Evolutionary conservation across 2,113 vertebrate species (phyloP).

Genomic region (Crotalus tigris): DNA sequence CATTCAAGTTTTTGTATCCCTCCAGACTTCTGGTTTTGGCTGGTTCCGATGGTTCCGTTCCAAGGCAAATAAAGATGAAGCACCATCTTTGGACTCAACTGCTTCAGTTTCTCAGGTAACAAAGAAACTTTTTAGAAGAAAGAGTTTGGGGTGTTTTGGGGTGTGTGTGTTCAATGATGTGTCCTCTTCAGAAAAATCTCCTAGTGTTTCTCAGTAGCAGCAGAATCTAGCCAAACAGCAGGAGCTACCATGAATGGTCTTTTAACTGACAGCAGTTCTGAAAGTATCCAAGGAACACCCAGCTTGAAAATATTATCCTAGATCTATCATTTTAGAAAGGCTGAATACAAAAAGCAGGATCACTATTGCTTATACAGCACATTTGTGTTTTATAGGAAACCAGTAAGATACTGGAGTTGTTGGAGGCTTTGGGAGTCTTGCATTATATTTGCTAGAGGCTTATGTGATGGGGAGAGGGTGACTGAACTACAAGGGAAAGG

Average conservation of each 20-base stretch:
- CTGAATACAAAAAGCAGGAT: background rate
- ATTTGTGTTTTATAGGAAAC: background rate
- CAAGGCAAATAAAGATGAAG: constrained; percentile 56
- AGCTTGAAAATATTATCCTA: background rate
- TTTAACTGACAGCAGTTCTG: background rate
- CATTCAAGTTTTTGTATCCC: background rate
- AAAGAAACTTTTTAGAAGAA: background rate
- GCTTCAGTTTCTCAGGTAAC: constrained; percentile 2
- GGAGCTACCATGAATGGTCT: background rate
- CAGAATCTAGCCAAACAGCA: background rate
- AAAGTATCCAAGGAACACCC: background rate
- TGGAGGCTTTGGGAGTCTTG: background rate
- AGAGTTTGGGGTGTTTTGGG: background rate
- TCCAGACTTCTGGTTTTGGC: constrained; percentile 75
- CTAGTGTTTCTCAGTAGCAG: background rate
- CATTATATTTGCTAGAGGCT: background rate
- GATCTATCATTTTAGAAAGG: background rate
- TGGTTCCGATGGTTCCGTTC: constrained; percentile 91
- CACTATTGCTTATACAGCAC: background rate
- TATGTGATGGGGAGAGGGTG: background rate
- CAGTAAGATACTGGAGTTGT: background rate
- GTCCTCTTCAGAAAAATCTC: background rate
- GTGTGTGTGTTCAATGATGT: background rate
- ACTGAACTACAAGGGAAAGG: background rate
- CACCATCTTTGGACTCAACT: background rate